A percentile compares a stretch with the other conserved stretches of the same genome.
Conservation (phyloP, 2,797 vertebrate genomes). For the Gallinago stenura region DNA sequence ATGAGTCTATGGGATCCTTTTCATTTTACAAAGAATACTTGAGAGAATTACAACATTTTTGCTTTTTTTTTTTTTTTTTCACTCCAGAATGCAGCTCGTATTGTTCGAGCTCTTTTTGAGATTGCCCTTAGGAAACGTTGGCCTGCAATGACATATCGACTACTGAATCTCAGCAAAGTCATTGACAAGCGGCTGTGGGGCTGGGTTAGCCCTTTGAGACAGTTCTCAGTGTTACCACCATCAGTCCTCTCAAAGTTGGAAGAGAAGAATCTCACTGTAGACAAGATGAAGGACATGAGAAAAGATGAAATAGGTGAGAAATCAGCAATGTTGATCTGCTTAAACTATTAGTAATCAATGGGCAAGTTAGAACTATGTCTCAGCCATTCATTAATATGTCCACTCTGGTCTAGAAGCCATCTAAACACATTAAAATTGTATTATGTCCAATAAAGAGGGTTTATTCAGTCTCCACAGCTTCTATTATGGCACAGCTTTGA, state of each 20-base stretch:
- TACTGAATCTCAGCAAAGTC: conserved; percentile 95
- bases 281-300: conserved; percentile 97
- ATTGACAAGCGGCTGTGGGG: conserved; percentile 97
- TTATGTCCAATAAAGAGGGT: neutral
- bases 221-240: conserved; percentile 88
- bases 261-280: conserved; percentile 92
- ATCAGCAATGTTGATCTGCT: neutral
- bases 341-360: neutral
- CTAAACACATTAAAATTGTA: neutral
- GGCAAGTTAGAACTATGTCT: neutral
- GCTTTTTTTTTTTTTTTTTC: neutral
- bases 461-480: neutral
- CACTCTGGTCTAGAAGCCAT: neutral
- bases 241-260: conserved; percentile 89
- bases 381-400: neutral
- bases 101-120: conserved; percentile 96
- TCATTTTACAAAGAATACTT: conserved; percentile 36
- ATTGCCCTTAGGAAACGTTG: conserved; percentile 95
- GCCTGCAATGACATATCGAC: conserved; percentile 95
- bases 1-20: conserved; percentile 10
- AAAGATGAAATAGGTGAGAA: conserved; percentile 98
- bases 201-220: conserved; percentile 92
- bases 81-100: conserved; percentile 94
- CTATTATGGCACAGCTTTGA: neutral
- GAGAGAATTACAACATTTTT: neutral